Base-by-base conservation (phyloP, 2,113 vertebrate genomes). In the Dasyprocta punctata region DNA sequence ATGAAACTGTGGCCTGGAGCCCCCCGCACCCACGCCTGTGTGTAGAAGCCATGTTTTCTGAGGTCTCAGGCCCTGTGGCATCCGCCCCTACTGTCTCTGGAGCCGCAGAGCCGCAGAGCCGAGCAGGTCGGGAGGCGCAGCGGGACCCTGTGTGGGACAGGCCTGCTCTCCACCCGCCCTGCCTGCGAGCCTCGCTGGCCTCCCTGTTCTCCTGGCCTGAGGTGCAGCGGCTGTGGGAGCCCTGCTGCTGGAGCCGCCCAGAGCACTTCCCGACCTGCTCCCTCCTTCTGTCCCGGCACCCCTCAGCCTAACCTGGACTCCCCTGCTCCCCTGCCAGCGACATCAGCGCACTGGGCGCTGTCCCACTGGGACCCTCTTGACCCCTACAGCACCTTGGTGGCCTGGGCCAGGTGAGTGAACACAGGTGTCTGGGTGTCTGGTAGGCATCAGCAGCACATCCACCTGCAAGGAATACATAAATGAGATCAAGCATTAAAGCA, bases 361-460 rank as follows among this genome's bases (percentile, higher is more conserved):
- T 56, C 38, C 73, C 56, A 22, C 26, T 69, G 36, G 16, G 26
- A 24, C 12, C 44, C 36, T 75, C 41, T 20, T 60, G 83, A 84
- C 26, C 5, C 61, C 28, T 9, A 33, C 0, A 19, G 67, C 54
- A 7, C n/a, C 89, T 30, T 67, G 47, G 22, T 26, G 14, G 38
- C 60, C 67, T 28, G 7, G 6, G 5, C 17, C 6, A 26, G 44
- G 47, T 41, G 49, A 60, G 30, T 22, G 30, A 26, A 44, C 6
- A 28, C 36, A 22, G 16, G 41, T 9, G 6, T 71, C n/a, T 69
- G 20, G 16, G 41, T 9, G 6, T 71, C n/a, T 69, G 20, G 54
- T 24, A 7, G 8, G 30, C 16, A 16, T 28, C n/a, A 10, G 17
- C 5, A 0, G 3, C 6, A n/a, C 9, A n/a, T 16, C 14, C 58